phyloP scores from a whole-genome alignment of 2,797 vertebrate species.

The Chaetophractus vellerosus region DNA sequence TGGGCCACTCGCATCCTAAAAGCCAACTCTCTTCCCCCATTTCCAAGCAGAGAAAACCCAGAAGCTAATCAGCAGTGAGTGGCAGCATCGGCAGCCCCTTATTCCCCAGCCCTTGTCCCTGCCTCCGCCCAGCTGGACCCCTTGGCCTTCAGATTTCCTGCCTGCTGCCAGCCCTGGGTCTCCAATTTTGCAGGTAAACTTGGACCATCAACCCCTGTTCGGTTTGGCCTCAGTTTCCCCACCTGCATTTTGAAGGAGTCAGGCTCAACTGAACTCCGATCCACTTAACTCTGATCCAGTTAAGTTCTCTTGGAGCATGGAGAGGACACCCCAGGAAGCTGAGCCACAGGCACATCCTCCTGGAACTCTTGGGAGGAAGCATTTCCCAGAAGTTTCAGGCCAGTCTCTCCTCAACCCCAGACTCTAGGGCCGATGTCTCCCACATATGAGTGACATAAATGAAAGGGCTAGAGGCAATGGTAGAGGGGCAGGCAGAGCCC shows the following conservation, averaged over 20 bases:
- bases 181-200: background rate
- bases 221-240: background rate
- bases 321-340: background rate
- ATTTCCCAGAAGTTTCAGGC: background rate
- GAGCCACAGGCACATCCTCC: rapidly evolving
- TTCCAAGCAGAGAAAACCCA: background rate
- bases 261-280: background rate
- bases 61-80: background rate
- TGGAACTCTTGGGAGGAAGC: rapidly evolving
- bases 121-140: background rate
- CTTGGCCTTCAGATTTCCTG: background rate
- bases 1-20: background rate
- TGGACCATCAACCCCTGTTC: background rate
- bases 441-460: rapidly evolving
- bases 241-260: background rate
- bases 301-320: background rate
- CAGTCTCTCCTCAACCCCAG: background rate
- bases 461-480: background rate
- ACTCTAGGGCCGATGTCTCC: background rate
- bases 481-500: background rate
- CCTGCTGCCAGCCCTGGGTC: background rate
- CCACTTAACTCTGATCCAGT: no score
- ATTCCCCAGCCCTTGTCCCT: background rate
- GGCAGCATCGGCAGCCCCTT: background rate
- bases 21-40: background rate